Base-by-base conservation (phyloP, 2,113 vertebrate species). In the Pangasianodon gigas region DNA sequence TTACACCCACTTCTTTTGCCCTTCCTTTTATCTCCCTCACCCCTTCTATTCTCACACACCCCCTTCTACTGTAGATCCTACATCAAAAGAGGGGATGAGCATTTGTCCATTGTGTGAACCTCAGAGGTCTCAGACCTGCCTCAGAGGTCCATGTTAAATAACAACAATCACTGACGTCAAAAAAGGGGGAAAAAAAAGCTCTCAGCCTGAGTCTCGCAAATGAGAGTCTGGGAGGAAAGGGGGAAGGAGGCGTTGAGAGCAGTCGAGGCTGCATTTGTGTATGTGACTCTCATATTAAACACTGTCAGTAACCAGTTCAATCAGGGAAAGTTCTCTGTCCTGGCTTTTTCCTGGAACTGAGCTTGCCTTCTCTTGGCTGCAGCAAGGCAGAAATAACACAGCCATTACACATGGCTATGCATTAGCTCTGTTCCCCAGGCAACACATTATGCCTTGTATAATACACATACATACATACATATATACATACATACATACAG, bases 151-250 rank as follows among this genome's bases (percentile, higher is more conserved):
- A 93, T 93, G 93, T 96, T 96, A 95, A 95, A 94, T 95, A 94
- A 95, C 93, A 95, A 94, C 95, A 94, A 92, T 84, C 90, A 71
- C 92, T 96, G 94, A 96, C 93, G 95, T 96, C 94, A 95, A 94
- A 83, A 58, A 21, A 19, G 10, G 41, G 7, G n/a, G 3, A 48
- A 79, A 48, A 58, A 84, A 84, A 95, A 90, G 91, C 94, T 94
- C 92, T 93, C 91, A 32, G 83, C 93, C 92, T 93, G 93, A 94
- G 92, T 92, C 89, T 46, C 26, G 37, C 32, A 16, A 58, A 60
- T 51, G 44, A 67, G 79, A 9, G 56, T 32, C 79, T 74, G 89
- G 87, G 85, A n/a, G 89, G 79, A 65, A 41, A 79, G 80, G 69
- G 85, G 79, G 62, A 90, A 87, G 85, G 65, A 60, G 75, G 81